Conservation (phyloP, 2,888 invertebrate genomes). For the Dicycla oo region DNA sequence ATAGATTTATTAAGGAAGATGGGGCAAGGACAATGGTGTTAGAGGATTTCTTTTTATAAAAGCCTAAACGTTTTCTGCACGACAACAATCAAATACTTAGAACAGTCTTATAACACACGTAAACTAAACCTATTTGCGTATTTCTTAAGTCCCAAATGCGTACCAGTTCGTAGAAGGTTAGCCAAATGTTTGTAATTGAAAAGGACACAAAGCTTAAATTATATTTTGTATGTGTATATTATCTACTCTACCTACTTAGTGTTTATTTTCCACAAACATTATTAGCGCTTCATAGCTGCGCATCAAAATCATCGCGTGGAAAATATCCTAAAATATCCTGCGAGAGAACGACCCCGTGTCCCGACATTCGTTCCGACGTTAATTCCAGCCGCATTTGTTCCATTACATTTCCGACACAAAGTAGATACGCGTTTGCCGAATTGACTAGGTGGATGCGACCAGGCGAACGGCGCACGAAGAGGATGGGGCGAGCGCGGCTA, state of each 20-base stretch:
- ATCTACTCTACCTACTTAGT: slow-evolving; percentile 2
- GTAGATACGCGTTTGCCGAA: slow-evolving; percentile 90
- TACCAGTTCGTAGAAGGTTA: neutral
- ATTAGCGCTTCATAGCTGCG: slow-evolving; percentile 84
- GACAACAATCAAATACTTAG: neutral
- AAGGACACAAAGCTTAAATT: slow-evolving; percentile 28
- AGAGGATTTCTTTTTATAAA: neutral
- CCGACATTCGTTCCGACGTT: slow-evolving; percentile 90
- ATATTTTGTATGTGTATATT: slow-evolving; percentile 38
- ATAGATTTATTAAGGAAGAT: slow-evolving; percentile 57
- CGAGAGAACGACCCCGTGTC: slow-evolving; percentile 87
- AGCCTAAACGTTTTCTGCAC: neutral
- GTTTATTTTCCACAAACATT: slow-evolving; percentile 77
- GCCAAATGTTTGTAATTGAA: slow-evolving; percentile 14
- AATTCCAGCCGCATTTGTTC: slow-evolving; percentile 91
- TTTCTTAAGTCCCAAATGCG: neutral
- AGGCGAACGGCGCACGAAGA: slow-evolving; percentile 83
- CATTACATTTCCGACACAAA: slow-evolving; percentile 91
- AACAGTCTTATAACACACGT: neutral
- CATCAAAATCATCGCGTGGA: slow-evolving; percentile 89
- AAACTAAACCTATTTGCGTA: neutral
- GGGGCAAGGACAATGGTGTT: slow-evolving; percentile 2
- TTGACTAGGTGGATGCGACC: slow-evolving; percentile 90
- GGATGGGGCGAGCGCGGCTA: slow-evolving; percentile 77
- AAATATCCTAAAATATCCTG: slow-evolving; percentile 89